Evolutionary conservation across 2,797 vertebrate species (phyloP).

Genomic region (Phataginus tetradactyla): DNA sequence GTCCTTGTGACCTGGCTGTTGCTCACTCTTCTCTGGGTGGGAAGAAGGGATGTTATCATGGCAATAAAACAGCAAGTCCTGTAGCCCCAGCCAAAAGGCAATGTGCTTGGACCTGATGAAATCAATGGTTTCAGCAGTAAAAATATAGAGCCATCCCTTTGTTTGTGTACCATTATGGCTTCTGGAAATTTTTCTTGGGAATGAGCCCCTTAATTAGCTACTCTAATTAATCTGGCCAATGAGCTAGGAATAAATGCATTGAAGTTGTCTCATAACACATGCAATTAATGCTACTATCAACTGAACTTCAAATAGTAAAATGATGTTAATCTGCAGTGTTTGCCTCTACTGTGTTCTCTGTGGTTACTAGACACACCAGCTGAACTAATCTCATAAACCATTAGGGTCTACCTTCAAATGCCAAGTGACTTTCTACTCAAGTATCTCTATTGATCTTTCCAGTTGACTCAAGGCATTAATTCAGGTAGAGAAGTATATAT

Average conservation of each 20-base stretch:
- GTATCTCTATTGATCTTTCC: not conserved
- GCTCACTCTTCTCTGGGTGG: rapidly evolving
- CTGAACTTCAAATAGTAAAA: not conserved
- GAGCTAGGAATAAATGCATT: not conserved
- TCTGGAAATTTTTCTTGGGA: not conserved
- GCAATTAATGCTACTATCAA: not conserved
- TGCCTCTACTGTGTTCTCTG: not conserved
- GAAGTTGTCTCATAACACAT: not conserved
- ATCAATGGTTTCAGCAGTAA: not conserved
- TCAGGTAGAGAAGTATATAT: not conserved
- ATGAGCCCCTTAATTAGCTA: not conserved
- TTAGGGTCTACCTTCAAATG: not conserved
- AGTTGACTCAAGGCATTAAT: not conserved
- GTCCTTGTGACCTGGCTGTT: not conserved
- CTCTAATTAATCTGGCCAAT: not conserved
- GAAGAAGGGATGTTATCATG: not conserved
- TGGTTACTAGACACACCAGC: not conserved
- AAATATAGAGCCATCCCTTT: not conserved
- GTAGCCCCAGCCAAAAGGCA: not conserved
- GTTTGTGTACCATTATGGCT: not conserved
- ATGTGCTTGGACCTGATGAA: not conserved
- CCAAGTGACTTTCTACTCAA: not conserved
- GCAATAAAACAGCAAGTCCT: not conserved
- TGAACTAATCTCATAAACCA: not conserved
- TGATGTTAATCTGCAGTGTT: not conserved